These are phyloP conservation scores for Nyctalus aviator DNA, from an alignment of 2,797 vertebrate genomes.

Conservation along the genomic window DNA sequence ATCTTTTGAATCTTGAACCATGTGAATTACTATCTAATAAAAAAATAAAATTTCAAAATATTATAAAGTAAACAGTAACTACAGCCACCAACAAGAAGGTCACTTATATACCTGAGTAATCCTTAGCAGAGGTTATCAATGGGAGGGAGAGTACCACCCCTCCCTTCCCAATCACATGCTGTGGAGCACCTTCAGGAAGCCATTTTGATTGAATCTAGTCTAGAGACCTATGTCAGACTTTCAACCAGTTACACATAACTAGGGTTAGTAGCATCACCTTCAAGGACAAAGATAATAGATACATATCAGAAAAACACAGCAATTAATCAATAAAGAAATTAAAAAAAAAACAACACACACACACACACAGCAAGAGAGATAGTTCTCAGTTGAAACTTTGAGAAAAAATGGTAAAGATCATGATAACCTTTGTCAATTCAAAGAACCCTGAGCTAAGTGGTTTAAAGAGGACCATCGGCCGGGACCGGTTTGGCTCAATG, in stretches of 20 bases:
- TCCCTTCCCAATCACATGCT: background rate
- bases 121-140: background rate
- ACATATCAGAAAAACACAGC: background rate
- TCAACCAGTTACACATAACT: background rate
- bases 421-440: background rate
- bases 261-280: background rate
- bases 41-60: background rate
- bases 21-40: background rate
- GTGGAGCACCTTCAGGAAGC: background rate
- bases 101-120: background rate
- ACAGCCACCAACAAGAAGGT: background rate
- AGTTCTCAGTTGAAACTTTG: background rate
- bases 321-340: background rate
- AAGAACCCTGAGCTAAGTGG: background rate
- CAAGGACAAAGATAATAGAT: background rate
- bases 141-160: background rate
- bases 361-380: background rate
- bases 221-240: background rate
- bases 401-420: slow-evolving; percentile 14
- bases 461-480: background rate
- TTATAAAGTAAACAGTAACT: background rate
- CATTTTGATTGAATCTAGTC: background rate
- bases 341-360: slow-evolving; percentile 29
- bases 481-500: no score
- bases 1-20: slow-evolving; percentile 24